Evolutionary conservation across 1,140 invertebrate genomes (phyloP).

Genomic region (Listronotus bonariensis): DNA sequence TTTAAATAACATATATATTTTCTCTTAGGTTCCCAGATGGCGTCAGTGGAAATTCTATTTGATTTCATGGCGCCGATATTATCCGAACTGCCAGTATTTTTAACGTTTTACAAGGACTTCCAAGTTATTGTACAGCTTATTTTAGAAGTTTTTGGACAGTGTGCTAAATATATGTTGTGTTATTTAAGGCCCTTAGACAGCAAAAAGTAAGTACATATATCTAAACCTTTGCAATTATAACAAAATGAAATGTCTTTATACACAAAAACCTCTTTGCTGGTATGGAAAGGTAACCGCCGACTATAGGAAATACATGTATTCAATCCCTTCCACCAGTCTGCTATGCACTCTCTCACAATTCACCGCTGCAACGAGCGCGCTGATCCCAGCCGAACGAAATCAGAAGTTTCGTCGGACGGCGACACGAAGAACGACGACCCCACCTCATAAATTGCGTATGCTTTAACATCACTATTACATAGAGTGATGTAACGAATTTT

Average conservation of each 20-base stretch:
- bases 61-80: constrained; percentile 68
- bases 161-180: constrained; percentile 70
- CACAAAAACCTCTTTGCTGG: no score
- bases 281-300: no score
- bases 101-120: constrained; percentile 81
- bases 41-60: constrained; percentile 66
- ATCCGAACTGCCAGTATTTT: constrained; percentile 67
- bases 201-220: constrained; percentile 45
- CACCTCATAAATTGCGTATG: no score
- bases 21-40: constrained; percentile 59
- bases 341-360: no score
- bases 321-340: no score
- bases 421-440: no score
- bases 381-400: no score
- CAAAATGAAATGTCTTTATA: background rate
- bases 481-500: no score
- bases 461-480: no score
- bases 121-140: constrained; percentile 78
- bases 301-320: no score
- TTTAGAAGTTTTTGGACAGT: constrained; percentile 75
- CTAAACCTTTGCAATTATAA: background rate
- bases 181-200: constrained; percentile 67
- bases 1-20: background rate
- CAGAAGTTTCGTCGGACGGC: no score
- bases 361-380: no score